phyloP scores from a whole-genome alignment of 1,140 invertebrate genomes.

The Arctopsyche grandis region DNA sequence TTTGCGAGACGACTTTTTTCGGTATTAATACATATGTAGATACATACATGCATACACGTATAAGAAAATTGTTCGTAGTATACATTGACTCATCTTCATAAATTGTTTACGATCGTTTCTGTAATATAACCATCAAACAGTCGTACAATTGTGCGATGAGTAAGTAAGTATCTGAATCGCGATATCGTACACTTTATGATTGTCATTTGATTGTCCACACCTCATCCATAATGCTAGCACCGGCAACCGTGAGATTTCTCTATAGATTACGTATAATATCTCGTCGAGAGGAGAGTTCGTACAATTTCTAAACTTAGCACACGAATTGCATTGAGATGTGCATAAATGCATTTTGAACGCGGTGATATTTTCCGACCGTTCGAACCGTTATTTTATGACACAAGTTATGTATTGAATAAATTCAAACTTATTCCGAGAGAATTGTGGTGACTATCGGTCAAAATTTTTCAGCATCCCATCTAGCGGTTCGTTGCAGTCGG shows the following conservation, averaged over 20 bases:
- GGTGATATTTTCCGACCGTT: slow-evolving; percentile 2
- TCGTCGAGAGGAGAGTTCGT: slow-evolving; percentile 4
- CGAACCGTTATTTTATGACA: not conserved
- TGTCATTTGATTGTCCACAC: slow-evolving; percentile 11
- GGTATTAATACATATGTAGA: not conserved
- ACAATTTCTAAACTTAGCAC: slow-evolving; percentile 34
- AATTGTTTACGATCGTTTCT: not conserved
- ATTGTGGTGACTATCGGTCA: slow-evolving; percentile 29
- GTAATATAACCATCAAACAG: too few relatives aligned
- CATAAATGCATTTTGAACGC: slow-evolving; percentile 35
- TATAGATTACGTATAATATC: slow-evolving; percentile 21
- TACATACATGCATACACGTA: not conserved
- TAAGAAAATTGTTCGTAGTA: too few relatives aligned
- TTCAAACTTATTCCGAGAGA: not conserved
- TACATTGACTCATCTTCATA: too few relatives aligned
- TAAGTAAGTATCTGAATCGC: too few relatives aligned
- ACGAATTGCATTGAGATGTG: slow-evolving; percentile 37
- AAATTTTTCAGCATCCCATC: slow-evolving; percentile 1
- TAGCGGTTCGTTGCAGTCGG: slow-evolving; percentile 27
- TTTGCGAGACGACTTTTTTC: not conserved
- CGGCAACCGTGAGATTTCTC: slow-evolving; percentile 5
- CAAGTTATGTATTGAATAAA: not conserved
- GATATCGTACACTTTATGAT: not conserved
- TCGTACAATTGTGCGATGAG: too few relatives aligned
- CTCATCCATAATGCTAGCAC: slow-evolving; percentile 31